Evolutionary conservation across 2,888 invertebrate species (phyloP).

Genomic region (Stictocephala bisonia): DNA sequence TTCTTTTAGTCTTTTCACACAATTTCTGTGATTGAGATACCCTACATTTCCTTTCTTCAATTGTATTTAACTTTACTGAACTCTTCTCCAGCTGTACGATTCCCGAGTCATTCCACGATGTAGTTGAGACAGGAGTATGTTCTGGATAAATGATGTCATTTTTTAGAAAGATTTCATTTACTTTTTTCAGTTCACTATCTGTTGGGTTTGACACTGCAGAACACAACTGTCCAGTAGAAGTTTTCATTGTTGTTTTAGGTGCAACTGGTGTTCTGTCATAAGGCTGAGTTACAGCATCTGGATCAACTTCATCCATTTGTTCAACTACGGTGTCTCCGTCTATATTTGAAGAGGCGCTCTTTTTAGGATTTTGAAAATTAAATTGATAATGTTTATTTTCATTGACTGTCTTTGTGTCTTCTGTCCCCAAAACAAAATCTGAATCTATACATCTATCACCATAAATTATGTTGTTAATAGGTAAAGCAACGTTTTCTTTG

Average conservation of each 20-base stretch:
- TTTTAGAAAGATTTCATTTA: slow-evolving; percentile 5
- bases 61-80: background rate
- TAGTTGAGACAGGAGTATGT: background rate
- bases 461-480: background rate
- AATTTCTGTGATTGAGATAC: background rate
- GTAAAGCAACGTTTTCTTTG: slow-evolving; percentile 1
- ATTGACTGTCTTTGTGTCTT: background rate
- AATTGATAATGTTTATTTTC: background rate
- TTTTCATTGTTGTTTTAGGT: background rate
- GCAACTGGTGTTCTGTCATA: slow-evolving; percentile 25
- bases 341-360: too few species aligned
- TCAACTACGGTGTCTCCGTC: too few species aligned
- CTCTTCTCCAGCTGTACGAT: background rate
- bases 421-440: slow-evolving; percentile 19
- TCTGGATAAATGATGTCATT: slow-evolving; percentile 16
- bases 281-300: slow-evolving; percentile 18
- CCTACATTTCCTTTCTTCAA: background rate
- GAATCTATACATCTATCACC: background rate
- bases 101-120: slow-evolving; percentile 16
- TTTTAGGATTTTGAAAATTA: background rate
- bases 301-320: background rate
- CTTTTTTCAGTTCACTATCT: slow-evolving; percentile 24
- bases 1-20: slow-evolving; percentile 8
- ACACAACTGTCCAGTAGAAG: background rate
- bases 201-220: slow-evolving; percentile 24